Evolutionary conservation across 2,797 vertebrate species (phyloP).

Genomic region (Australoheros facetus): DNA sequence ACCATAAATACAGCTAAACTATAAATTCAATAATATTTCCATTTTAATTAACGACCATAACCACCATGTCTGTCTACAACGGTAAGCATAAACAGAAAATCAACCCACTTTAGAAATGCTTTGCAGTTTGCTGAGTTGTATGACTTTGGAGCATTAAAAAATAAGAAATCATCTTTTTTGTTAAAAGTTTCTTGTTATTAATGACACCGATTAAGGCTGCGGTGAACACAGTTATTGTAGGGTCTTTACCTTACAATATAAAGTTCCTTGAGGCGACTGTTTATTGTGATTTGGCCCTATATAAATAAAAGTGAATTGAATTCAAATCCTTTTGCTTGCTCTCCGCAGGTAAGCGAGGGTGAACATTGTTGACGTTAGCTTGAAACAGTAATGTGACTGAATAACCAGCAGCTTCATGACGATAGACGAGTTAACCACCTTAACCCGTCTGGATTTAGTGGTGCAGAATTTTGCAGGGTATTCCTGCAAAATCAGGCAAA

Average conservation of each 20-base stretch:
- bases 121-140: background rate
- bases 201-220: background rate
- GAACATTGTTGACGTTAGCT: too few relatives aligned
- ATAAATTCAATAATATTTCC: background rate
- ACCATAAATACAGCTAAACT: background rate
- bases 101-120: background rate
- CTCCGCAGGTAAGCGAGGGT: too few relatives aligned
- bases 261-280: too few relatives aligned
- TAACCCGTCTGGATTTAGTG: too few relatives aligned
- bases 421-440: background rate
- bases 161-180: background rate
- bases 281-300: too few relatives aligned
- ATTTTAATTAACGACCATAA: background rate
- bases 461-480: too few relatives aligned
- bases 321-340: background rate
- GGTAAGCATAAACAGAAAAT: background rate
- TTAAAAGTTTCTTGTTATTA: background rate
- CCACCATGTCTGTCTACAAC: background rate
- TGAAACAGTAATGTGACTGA: background rate
- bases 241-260: too few relatives aligned
- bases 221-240: background rate
- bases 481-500: too few relatives aligned
- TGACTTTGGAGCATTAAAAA: background rate
- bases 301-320: too few relatives aligned
- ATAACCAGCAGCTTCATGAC: too few relatives aligned